Conservation (phyloP, 2,113 vertebrate genomes). For the Hiodon tergisus region DNA sequence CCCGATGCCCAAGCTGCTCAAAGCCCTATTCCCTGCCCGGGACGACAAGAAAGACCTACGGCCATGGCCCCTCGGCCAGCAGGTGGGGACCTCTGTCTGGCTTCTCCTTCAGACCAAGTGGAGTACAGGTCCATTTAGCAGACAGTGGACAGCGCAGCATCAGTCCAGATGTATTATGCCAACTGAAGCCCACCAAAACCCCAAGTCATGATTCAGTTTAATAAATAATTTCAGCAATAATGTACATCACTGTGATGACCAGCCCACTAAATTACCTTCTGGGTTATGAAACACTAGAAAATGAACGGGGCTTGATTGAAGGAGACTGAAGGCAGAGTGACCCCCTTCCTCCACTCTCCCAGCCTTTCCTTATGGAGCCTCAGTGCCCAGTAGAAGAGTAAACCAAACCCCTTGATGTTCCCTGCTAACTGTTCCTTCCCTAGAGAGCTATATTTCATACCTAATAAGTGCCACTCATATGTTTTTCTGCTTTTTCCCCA, state of each 20-base stretch:
- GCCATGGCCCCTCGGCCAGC: constrained; percentile 12
- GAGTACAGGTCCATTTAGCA: neutral
- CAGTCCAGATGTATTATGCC: neutral
- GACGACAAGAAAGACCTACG: constrained; percentile 83
- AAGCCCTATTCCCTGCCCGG: constrained; percentile 86
- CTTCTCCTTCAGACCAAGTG: constrained; percentile 21
- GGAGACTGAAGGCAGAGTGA: neutral
- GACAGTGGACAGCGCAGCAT: neutral
- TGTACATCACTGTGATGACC: neutral
- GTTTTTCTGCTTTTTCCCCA: neutral
- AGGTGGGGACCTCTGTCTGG: constrained; percentile 21
- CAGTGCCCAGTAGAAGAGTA: neutral
- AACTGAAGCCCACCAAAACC: neutral
- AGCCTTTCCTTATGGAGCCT: neutral
- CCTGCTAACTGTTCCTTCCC: neutral
- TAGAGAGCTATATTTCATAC: neutral
- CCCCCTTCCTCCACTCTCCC: neutral
- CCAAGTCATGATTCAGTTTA: neutral
- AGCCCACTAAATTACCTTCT: no score
- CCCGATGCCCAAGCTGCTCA: constrained; percentile 96
- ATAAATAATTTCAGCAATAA: neutral
- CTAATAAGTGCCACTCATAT: neutral
- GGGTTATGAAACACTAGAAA: neutral
- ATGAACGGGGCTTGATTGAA: neutral
- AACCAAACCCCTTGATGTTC: neutral